Evolutionary conservation across 64 coral and sea anemone species (phyloP).

Genomic region (Dendronephthya gigantea): DNA sequence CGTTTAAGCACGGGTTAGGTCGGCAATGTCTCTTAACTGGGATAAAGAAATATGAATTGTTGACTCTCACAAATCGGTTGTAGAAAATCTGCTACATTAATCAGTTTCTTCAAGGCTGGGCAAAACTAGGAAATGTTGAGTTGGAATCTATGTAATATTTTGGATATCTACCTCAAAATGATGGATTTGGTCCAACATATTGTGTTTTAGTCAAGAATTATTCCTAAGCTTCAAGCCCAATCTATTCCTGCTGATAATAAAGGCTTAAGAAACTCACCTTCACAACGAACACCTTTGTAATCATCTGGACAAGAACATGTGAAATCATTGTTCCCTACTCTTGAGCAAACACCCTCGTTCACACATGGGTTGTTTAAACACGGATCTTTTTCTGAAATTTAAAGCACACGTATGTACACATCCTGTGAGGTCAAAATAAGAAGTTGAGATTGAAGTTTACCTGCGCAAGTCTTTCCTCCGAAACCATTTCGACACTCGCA

Average conservation of each 20-base stretch:
- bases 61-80: too few relatives aligned
- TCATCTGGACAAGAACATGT: constrained; percentile 66
- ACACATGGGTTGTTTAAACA: constrained; percentile 78
- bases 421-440: too few relatives aligned
- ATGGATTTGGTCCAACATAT: too few relatives aligned
- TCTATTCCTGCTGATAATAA: background rate
- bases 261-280: constrained; percentile 23
- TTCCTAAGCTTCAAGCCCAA: too few relatives aligned
- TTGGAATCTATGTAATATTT: too few relatives aligned
- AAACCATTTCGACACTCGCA: background rate
- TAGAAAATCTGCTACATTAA: too few relatives aligned
- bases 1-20: background rate
- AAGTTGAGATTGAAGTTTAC: background rate
- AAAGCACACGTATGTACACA: background rate
- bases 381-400: constrained; percentile 38
- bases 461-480: background rate
- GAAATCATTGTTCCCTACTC: constrained; percentile 39
- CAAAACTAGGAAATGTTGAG: background rate
- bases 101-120: background rate
- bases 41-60: background rate
- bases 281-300: constrained; percentile 63
- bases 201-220: too few relatives aligned
- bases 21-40: background rate
- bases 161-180: too few relatives aligned
- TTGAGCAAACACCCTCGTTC: constrained; percentile 51